These are phyloP conservation scores for Netelia fuscicornis DNA, from an alignment of 2,888 invertebrate species.

Conservation along the genomic window DNA sequence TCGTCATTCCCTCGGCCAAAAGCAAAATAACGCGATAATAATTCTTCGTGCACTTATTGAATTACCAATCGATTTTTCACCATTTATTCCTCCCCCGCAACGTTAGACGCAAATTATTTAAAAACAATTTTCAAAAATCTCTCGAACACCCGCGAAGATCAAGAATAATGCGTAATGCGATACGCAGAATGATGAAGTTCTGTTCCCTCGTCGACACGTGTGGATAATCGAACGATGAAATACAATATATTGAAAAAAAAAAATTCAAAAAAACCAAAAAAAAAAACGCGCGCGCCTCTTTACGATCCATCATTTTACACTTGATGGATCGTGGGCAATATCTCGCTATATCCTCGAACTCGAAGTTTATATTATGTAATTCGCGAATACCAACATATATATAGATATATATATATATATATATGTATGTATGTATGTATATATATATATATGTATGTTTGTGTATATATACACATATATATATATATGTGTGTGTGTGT, in stretches of 20 bases:
- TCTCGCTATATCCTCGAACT: constrained; percentile 49
- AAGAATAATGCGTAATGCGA: constrained; percentile 5
- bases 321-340: constrained; percentile 16
- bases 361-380: constrained; percentile 54
- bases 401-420: constrained; percentile 21
- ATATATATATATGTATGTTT: constrained; percentile 46
- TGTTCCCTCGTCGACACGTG: constrained; percentile 29
- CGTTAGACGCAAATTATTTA: background rate
- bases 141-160: constrained; percentile 42
- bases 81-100: background rate
- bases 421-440: constrained; percentile 57
- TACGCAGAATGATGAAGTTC: constrained; percentile 3
- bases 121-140: background rate
- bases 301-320: constrained; percentile 31
- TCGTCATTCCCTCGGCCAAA: background rate
- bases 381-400: constrained; percentile 49
- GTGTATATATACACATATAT: background rate
- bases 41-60: background rate
- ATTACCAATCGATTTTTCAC: background rate
- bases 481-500: background rate
- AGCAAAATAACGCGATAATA: background rate
- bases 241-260: too few relatives aligned
- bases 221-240: constrained; percentile 32
- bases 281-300: constrained; percentile 15
- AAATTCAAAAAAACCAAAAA: too few relatives aligned